These are phyloP conservation scores for Elephas maximus DNA, from an alignment of 2,113 vertebrate genomes.

Conservation along the genomic window DNA sequence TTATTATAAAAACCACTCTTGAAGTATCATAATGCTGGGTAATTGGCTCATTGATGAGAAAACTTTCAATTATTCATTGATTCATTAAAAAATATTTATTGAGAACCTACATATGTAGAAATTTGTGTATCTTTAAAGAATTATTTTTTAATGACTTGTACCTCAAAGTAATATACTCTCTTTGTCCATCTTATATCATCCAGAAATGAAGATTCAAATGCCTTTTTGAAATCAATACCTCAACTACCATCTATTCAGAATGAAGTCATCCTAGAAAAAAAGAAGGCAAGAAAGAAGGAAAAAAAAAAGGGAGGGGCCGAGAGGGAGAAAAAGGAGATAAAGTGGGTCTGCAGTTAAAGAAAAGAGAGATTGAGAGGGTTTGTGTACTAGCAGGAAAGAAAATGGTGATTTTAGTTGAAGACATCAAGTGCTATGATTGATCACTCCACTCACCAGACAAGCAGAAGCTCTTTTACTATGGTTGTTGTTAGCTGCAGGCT, in stretches of 20 bases:
- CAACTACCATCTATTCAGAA: not conserved
- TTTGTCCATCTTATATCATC: not conserved
- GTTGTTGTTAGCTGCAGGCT: too few species aligned
- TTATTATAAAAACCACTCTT: not conserved
- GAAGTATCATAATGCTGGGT: not conserved
- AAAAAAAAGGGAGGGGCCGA: not conserved
- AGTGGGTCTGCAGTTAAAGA: not conserved
- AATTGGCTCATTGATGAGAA: not conserved
- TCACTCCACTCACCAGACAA: not conserved
- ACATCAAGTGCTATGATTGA: not conserved
- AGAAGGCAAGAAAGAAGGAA: not conserved
- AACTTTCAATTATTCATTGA: not conserved
- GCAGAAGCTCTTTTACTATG: not conserved
- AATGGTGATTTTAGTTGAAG: not conserved
- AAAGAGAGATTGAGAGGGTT: not conserved
- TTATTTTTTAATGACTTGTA: not conserved
- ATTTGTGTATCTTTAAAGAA: not conserved
- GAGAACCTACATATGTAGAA: not conserved
- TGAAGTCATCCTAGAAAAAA: not conserved
- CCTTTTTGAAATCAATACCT: not conserved
- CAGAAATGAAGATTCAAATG: not conserved
- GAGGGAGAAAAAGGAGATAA: not conserved
- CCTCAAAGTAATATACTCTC: not conserved
- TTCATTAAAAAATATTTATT: not conserved
- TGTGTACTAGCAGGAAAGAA: not conserved